Evolutionary conservation across 1,140 invertebrate species (phyloP).

Genomic region (Leptinotarsa lineolata): DNA sequence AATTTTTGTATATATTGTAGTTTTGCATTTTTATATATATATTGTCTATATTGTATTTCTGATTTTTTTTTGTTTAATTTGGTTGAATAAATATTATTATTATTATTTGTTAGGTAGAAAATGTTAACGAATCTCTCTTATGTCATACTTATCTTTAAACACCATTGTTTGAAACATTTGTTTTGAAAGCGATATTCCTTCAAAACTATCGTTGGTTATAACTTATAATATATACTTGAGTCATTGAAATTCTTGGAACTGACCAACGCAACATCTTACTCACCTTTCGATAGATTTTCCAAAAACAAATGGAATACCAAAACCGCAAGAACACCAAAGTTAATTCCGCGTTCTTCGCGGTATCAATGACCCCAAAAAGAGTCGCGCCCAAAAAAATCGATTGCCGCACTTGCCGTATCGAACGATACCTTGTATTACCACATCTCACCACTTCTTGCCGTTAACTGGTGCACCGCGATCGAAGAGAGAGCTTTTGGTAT

Average conservation of each 20-base stretch:
- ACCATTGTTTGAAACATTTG: too few relatives aligned
- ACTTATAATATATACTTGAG: too few relatives aligned
- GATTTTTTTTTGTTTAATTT: too few relatives aligned
- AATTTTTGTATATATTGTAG: too few relatives aligned
- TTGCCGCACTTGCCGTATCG: neutral
- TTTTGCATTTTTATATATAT: too few relatives aligned
- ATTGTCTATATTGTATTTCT: too few relatives aligned
- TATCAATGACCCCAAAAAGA: neutral
- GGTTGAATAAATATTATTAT: too few relatives aligned
- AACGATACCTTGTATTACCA: neutral
- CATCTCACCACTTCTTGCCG: constrained; percentile 3
- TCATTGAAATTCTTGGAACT: neutral
- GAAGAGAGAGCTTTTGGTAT: neutral
- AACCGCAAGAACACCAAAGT: neutral
- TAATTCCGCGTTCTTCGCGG: neutral
- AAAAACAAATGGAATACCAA: neutral
- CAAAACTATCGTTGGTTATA: too few relatives aligned
- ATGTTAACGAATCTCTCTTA: too few relatives aligned
- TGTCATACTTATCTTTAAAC: too few relatives aligned
- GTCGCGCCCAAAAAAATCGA: neutral
- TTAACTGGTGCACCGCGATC: neutral
- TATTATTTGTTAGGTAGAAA: too few relatives aligned
- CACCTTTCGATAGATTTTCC: neutral
- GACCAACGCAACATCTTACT: neutral
- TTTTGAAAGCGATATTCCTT: too few relatives aligned